Base-by-base conservation (phyloP, 2,113 vertebrate species). In the Periophthalmodon schlosseri region DNA sequence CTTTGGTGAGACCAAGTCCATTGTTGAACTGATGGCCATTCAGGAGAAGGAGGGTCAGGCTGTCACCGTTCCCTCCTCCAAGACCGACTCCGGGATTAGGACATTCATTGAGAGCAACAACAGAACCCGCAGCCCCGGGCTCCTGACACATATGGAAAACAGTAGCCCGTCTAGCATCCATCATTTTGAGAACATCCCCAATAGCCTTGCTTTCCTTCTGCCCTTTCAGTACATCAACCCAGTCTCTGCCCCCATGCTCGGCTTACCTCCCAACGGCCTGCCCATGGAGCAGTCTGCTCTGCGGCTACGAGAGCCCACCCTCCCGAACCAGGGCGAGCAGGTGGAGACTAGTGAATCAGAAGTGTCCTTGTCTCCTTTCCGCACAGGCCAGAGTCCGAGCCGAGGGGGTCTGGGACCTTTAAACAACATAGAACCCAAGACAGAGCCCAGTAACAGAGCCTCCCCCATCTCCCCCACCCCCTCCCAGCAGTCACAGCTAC, bases 51-150 rank as follows among this genome's bases (percentile, higher is more conserved):
- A 99, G 93, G 97, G 97, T 81, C 98, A 99, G 92, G 97, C 98
- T 18, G 95, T 99, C 86, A 96, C 98, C 63, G 97, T 99, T 83
- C 96, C 96, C 33, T 97, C 97, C 83, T 97, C 97, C 91, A 99
- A 99, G 94, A 95, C 95, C 83, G 98, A 99, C 91, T 99, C 98
- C 65, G 98, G 98, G 78, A 99, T 99, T 93, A 96, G 98, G 92
- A 99, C 97, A 94, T 99, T 99, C 90, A 99, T 99, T 84, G 98
- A 99, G 94, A 96, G 96, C 94, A 99, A 97, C 96, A 99, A 98
- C 91, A 96, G 96, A 73, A 95, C 96, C 81, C 95, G 97, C 87
- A 99, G 98, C 89, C 98, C 98, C 2, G 97, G 98, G 85, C 95
- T 98, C 65, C 94, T 98, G 67, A 94, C 96, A 76, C 97, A 99